Percentiles rank a stretch among this genome's conserved stretches.
phyloP scores from a whole-genome alignment of 2,888 invertebrate species.

The Trichogramma evanescens region DNA sequence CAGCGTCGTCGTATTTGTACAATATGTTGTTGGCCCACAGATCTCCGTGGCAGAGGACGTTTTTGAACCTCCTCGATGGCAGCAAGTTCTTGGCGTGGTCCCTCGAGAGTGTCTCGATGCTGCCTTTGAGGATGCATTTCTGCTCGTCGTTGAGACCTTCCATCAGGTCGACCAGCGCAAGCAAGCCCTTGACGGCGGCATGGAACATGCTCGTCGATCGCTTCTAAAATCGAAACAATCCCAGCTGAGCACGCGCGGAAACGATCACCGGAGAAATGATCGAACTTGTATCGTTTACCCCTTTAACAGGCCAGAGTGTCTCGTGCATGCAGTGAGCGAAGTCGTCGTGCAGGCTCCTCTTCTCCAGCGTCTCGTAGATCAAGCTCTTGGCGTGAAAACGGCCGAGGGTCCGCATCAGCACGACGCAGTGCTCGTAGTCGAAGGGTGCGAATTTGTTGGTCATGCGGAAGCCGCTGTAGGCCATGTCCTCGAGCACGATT shows the following conservation, averaged over 20 bases:
- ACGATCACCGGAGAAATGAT: neutral
- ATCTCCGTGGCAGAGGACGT: conserved; percentile 45
- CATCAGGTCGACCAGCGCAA: conserved; percentile 32
- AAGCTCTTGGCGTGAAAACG: conserved; percentile 61
- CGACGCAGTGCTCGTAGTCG: conserved; percentile 55
- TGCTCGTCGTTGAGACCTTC: conserved; percentile 23
- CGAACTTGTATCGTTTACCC: conserved; percentile 3
- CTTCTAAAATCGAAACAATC: neutral
- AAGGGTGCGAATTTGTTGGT: conserved; percentile 58
- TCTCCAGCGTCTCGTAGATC: conserved; percentile 33
- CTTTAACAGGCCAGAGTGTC: conserved; percentile 31
- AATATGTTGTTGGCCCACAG: conserved; percentile 45
- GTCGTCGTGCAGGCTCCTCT: conserved; percentile 30
- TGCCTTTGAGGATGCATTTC: conserved; percentile 27
- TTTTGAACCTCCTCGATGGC: conserved; percentile 33
- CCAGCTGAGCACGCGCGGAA: conserved; percentile 18
- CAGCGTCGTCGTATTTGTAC: conserved; percentile 35
- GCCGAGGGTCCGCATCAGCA: conserved; percentile 56
- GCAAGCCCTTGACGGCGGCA: conserved; percentile 33
- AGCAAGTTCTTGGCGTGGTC: conserved; percentile 29
- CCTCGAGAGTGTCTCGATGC: conserved; percentile 15
- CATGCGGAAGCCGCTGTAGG: conserved; percentile 57
- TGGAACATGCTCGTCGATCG: conserved; percentile 24
- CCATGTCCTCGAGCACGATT: conserved; percentile 56
- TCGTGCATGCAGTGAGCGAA: conserved; percentile 34